A percentile compares a stretch with the other conserved stretches of the same genome.
These are phyloP conservation scores for Coranthus polyacanthus DNA, from an alignment of 2,797 vertebrate genomes.

Conservation along the genomic window DNA sequence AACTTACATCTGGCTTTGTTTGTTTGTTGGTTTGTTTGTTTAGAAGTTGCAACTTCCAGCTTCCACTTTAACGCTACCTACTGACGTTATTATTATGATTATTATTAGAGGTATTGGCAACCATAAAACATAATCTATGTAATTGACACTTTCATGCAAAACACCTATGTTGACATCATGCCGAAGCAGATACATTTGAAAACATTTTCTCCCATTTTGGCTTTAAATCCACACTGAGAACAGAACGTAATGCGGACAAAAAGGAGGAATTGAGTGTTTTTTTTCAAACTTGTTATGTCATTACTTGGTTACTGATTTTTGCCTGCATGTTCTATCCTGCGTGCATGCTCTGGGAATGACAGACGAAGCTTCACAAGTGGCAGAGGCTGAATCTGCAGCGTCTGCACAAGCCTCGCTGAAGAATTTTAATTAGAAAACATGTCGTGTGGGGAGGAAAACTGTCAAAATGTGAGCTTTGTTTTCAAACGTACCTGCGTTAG, in stretches of 20 bases:
- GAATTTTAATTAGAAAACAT: no score
- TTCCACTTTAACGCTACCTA: conserved; percentile 24
- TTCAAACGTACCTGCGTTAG: conserved; percentile 29
- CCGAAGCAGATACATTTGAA: conserved; percentile 37
- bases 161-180: not conserved
- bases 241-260: not conserved
- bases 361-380: no score
- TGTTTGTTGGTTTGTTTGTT: not conserved
- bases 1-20: not conserved
- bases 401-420: not conserved
- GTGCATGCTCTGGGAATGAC: conserved; percentile 55
- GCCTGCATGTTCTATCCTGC: conserved; percentile 29
- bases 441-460: no score
- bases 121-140: conserved; percentile 24
- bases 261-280: no score
- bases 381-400: no score
- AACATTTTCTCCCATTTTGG: not conserved
- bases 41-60: conserved; percentile 38
- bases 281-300: no score
- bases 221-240: no score
- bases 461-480: not conserved
- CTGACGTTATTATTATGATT: conserved; percentile 1
- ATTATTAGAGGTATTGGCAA: conserved; percentile 32
- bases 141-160: conserved; percentile 27
- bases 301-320: conserved; percentile 6